Evolutionary conservation across 2,797 vertebrate species (phyloP).

Genomic region (Cynopterus sphinx): DNA sequence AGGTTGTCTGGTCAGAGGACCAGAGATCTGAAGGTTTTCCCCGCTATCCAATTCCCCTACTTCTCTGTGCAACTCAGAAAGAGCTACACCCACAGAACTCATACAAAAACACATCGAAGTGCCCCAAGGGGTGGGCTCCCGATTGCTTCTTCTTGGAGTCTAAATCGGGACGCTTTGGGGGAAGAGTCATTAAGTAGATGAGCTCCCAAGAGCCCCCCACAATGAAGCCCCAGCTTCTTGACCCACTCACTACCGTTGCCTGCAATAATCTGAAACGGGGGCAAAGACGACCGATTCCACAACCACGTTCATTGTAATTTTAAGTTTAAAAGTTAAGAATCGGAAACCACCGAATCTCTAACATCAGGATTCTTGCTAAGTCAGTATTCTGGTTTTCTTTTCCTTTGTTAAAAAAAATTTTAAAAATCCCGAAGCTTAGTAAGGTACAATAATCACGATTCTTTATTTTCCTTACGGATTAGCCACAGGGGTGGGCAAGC

Average conservation of each 20-base stretch:
- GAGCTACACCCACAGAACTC: background rate
- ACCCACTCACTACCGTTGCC: background rate
- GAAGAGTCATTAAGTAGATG: background rate
- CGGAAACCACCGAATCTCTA: background rate
- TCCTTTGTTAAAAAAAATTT: background rate
- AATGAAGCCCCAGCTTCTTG: background rate
- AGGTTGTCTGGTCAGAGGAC: background rate
- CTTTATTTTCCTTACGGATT: rapidly evolving
- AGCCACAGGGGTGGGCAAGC: rapidly evolving
- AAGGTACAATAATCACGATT: background rate
- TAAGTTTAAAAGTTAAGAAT: background rate
- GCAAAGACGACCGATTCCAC: background rate
- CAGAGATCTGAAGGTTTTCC: too few species aligned
- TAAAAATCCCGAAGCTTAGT: background rate
- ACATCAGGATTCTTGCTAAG: background rate
- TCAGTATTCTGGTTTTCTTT: background rate
- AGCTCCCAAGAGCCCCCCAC: background rate
- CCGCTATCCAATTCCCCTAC: background rate
- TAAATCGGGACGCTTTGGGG: background rate
- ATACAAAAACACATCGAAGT: background rate
- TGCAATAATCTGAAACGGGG: background rate
- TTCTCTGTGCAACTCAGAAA: background rate
- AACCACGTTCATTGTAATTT: rapidly evolving
- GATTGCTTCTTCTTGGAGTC: background rate
- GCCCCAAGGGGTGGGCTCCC: background rate